Percentiles rank a stretch among this genome's conserved stretches.
These are phyloP conservation scores for Tangachromis dhanisi DNA, from an alignment of 2,113 vertebrate genomes.

Conservation along the genomic window DNA sequence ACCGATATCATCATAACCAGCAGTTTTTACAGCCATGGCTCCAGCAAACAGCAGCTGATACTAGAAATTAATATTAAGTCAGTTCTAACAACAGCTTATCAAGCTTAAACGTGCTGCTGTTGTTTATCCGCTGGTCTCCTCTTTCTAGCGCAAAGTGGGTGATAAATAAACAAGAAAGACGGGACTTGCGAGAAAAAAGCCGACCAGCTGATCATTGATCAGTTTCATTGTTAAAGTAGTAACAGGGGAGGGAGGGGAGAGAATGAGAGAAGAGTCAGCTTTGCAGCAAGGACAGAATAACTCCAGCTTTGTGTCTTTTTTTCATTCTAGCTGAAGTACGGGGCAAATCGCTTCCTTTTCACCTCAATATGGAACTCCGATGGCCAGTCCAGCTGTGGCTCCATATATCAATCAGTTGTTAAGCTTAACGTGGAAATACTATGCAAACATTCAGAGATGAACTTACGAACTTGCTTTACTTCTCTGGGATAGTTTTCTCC, in stretches of 20 bases:
- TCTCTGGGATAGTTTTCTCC: not conserved
- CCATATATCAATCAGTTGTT: not conserved
- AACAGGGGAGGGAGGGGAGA: not conserved
- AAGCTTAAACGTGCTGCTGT: not conserved
- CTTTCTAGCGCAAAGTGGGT: not conserved
- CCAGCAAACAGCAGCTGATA: not conserved
- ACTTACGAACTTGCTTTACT: not conserved
- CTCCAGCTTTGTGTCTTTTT: not conserved
- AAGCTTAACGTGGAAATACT: not conserved
- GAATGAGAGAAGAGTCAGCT: not conserved
- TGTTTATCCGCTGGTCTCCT: not conserved
- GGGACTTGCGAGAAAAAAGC: not conserved
- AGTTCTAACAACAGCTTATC: not conserved
- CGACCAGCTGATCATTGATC: not conserved
- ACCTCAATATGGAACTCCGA: not conserved
- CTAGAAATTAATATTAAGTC: not conserved
- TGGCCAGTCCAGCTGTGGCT: not conserved
- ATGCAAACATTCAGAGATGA: not conserved
- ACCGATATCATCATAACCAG: not conserved
- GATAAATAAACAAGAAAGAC: not conserved
- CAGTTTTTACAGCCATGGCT: not conserved
- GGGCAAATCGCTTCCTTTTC: not conserved
- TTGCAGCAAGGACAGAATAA: not conserved
- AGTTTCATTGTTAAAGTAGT: not conserved
- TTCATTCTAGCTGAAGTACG: not conserved